These are phyloP conservation scores for Poeciliopsis turneri DNA, from an alignment of 2,797 vertebrate species.

Conservation along the genomic window DNA sequence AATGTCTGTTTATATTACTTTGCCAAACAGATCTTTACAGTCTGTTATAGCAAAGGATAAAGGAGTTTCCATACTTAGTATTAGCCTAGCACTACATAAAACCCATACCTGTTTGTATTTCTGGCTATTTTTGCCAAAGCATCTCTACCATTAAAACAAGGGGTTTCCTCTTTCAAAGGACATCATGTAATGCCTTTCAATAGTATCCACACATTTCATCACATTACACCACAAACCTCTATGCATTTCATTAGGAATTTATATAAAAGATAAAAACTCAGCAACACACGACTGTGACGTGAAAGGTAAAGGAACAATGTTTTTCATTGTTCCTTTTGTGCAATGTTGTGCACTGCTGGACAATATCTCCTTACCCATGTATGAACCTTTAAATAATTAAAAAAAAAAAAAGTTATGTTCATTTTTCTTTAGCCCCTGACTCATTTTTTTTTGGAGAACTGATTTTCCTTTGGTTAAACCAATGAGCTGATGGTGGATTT, in stretches of 20 bases:
- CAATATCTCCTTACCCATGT: too few species aligned
- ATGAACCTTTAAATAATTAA: not conserved
- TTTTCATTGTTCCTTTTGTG: too few species aligned
- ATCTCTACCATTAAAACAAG: not conserved
- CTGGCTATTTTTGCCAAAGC: constrained; percentile 3
- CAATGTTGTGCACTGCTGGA: too few species aligned
- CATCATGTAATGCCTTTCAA: not conserved
- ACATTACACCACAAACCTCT: not conserved
- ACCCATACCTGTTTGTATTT: constrained; percentile 23
- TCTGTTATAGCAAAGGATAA: constrained; percentile 7
- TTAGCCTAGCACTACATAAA: constrained; percentile 21
- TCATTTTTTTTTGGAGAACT: not conserved
- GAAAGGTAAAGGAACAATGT: not conserved
- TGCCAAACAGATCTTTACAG: constrained; percentile 42
- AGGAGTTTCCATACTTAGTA: constrained; percentile 21
- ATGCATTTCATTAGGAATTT: not conserved
- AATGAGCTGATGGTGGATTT: not conserved
- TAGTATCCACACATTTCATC: not conserved
- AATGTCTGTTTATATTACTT: constrained; percentile 42
- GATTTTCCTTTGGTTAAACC: not conserved
- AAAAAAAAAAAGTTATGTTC: not conserved
- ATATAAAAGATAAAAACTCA: not conserved
- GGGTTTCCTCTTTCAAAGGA: constrained; percentile 11
- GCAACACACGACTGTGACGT: not conserved
- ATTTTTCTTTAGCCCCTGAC: not conserved